Evolutionary conservation across 2,113 vertebrate species (phyloP), one percentile per base, ranked within the genome.

Genomic region (Pionites leucogaster): DNA sequence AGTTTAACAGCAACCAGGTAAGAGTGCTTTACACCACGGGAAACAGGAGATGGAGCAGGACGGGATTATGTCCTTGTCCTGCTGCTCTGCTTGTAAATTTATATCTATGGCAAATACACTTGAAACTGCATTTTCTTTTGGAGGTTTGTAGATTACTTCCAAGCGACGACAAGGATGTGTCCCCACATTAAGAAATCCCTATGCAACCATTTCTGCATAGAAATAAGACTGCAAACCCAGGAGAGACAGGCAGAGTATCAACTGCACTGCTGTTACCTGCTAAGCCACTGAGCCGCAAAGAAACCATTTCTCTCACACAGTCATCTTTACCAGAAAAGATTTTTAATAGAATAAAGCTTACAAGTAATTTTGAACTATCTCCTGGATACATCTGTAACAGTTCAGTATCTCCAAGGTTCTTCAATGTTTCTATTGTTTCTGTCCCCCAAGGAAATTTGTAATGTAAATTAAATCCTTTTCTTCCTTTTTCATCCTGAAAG

Each of bases 381-480:
- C 96, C 98, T 64, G 97, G 95, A 97, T 98, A 98, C 62, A 92
- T 94, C 86, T 98, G 97, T 88, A 99, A 92, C 88, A 99, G 98
- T 65, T 99, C 98, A 3, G 93, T 46, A 69, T 99, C 98, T 84
- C 99, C 98, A 60, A 98, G 97, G 72, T 97, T 99, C 97, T 97
- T 98, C 90, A 99, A 82, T 1, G 98, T 99, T 98, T 99, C 99
- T 96, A 99, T 85, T 13, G 98, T 90, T 97, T 99, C 98, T 53
- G 92, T 97, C 25, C 99, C 99, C 99, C 99, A 99, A 3, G 99
- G 99, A 95, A 99, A 99, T 24, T 44, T 94, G 94, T 99, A 99
- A 37, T 97, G 93, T 68, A 99, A 97, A 81, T 95, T 95, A 89
- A 98, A 97, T n/a, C 98, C 98, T 89, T 97, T 98, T 33, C 98